phyloP scores from a whole-genome alignment of 2,797 vertebrate genomes.

The Mionectes olivaceus region DNA sequence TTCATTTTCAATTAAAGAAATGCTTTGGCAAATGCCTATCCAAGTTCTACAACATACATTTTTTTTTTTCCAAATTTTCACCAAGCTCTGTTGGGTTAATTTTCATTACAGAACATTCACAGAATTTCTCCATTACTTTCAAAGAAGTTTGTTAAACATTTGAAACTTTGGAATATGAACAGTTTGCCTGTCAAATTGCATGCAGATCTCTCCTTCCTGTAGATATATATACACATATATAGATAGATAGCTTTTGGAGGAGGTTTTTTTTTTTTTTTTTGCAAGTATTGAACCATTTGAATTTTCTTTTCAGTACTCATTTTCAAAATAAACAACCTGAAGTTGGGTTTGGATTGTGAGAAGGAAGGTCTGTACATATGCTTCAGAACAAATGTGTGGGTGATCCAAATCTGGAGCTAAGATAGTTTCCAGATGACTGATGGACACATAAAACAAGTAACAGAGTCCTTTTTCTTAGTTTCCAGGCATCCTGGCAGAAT shows the following conservation, averaged over 20 bases:
- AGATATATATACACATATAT: not conserved
- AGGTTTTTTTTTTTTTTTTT: not conserved
- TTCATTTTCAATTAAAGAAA: not conserved
- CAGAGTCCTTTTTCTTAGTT: not conserved
- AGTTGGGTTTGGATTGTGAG: not conserved
- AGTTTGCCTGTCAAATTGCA: not conserved
- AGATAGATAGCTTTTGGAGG: not conserved
- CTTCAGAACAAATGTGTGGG: slow-evolving; percentile 49
- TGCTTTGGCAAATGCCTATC: not conserved
- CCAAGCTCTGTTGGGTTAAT: not conserved
- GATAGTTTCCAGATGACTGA: slow-evolving; percentile 28
- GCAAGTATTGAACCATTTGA: not conserved
- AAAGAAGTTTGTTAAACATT: not conserved
- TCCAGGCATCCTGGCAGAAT: not conserved
- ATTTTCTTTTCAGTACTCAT: slow-evolving; percentile 1
- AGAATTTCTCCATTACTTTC: not conserved
- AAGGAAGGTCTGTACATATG: slow-evolving; percentile 19
- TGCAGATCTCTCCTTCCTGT: not conserved
- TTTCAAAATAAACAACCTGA: slow-evolving; percentile 55
- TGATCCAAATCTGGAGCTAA: slow-evolving; percentile 38
- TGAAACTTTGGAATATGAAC: not conserved
- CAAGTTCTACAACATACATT: not conserved
- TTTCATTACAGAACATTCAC: not conserved
- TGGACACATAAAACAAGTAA: not conserved
- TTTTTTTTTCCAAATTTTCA: not conserved